These are phyloP conservation scores for Pegoplata infirma DNA, from an alignment of 2,888 invertebrate genomes.

Conservation along the genomic window DNA sequence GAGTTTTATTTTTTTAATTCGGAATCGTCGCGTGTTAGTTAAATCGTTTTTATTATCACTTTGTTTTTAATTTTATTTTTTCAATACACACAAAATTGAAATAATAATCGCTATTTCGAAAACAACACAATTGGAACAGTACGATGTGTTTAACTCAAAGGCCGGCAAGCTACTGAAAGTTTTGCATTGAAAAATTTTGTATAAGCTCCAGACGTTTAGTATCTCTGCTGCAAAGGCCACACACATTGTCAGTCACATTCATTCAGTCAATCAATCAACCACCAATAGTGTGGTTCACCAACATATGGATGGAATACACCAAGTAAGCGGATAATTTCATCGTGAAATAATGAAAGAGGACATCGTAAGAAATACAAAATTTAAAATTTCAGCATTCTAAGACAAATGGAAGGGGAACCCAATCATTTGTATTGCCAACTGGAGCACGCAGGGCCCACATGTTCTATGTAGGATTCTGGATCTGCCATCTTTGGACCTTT, in stretches of 20 bases:
- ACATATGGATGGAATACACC: too few relatives aligned
- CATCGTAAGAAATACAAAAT: too few relatives aligned
- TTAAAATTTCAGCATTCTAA: too few relatives aligned
- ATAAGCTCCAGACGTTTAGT: constrained; percentile 43
- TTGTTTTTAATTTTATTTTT: not conserved
- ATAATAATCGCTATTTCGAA: constrained; percentile 26
- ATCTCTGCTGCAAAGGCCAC: constrained; percentile 14
- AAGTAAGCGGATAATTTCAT: too few relatives aligned
- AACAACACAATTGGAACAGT: not conserved
- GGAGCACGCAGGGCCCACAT: too few relatives aligned
- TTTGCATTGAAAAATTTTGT: constrained; percentile 17
- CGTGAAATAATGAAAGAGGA: too few relatives aligned
- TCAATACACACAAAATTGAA: constrained; percentile 32
- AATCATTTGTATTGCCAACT: too few relatives aligned
- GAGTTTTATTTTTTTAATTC: constrained; percentile 11
- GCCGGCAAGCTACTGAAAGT: constrained; percentile 58
- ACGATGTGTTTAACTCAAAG: constrained; percentile 54
- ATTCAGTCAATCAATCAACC: not conserved
- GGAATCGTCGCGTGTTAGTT: constrained; percentile 42
- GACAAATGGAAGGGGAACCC: too few relatives aligned
- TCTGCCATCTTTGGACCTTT: too few relatives aligned
- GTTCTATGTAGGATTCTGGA: too few relatives aligned
- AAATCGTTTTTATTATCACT: constrained; percentile 33
- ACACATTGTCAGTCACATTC: constrained; percentile 15
- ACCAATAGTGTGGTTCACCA: too few relatives aligned